A percentile compares a stretch with the other conserved stretches of the same genome.
Evolutionary conservation across 1,140 invertebrate genomes (phyloP).

Genomic region (Oscheius sp.): DNA sequence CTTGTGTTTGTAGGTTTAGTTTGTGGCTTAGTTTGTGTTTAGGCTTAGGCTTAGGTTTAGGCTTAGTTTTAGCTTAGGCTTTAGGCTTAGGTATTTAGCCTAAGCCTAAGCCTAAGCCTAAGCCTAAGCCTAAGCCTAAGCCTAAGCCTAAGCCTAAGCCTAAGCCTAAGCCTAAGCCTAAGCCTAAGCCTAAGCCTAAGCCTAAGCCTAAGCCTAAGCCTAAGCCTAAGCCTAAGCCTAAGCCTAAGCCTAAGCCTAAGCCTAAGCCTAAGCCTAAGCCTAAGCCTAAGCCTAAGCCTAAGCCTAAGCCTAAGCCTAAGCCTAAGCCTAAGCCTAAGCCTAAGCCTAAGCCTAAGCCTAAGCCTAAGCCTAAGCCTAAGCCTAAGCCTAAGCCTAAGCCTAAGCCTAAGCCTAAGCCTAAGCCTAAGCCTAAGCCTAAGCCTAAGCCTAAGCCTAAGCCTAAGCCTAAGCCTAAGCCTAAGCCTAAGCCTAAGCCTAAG

Average conservation of each 20-base stretch:
- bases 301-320: slow-evolving; percentile 4
- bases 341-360: no score
- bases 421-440: no score
- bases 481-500: slow-evolving; percentile 20
- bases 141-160: slow-evolving; percentile 8
- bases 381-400: no score
- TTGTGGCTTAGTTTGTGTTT: background rate
- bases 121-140: slow-evolving; percentile 6
- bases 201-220: slow-evolving; percentile 20
- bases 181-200: slow-evolving; percentile 19
- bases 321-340: no score
- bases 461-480: no score
- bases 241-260: background rate
- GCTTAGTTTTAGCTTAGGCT: slow-evolving; percentile 33
- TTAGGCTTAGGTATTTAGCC: slow-evolving; percentile 21
- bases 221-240: slow-evolving; percentile 17
- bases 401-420: no score
- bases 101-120: slow-evolving; percentile 12
- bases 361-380: no score
- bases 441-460: no score
- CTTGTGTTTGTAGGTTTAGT: background rate
- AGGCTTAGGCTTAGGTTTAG: slow-evolving; percentile 13
- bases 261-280: slow-evolving; percentile 18
- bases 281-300: slow-evolving; percentile 4
- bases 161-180: slow-evolving; percentile 2